A percentile compares a stretch with the other conserved stretches of the same genome.
These are phyloP conservation scores for Orchestia grillus DNA, from an alignment of 1,140 invertebrate species.

Conservation along the genomic window DNA sequence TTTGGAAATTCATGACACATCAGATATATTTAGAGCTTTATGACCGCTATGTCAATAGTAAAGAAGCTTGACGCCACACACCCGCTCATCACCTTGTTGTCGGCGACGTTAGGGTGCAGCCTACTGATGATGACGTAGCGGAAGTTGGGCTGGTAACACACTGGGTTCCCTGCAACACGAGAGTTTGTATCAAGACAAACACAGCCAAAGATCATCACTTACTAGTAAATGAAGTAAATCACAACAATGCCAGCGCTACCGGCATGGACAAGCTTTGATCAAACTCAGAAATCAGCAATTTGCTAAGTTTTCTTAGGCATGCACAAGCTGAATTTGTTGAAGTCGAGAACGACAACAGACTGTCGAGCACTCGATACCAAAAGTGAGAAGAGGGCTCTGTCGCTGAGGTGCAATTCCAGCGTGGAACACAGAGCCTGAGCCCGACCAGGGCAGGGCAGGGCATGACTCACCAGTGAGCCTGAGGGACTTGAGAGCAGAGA, in stretches of 20 bases:
- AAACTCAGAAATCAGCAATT: neutral
- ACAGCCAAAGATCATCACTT: neutral
- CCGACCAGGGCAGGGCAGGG: too few species aligned
- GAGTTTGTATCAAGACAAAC: neutral
- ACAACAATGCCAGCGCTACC: neutral
- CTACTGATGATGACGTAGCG: conserved; percentile 18
- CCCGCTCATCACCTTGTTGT: neutral
- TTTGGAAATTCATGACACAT: neutral
- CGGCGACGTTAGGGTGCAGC: neutral
- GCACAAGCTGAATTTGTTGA: neutral
- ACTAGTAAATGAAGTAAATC: neutral
- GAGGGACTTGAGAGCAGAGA: neutral
- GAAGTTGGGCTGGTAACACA: neutral
- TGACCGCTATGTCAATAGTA: neutral
- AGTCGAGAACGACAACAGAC: neutral
- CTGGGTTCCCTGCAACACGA: conserved; percentile 12
- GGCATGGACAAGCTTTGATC: neutral
- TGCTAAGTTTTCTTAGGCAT: neutral
- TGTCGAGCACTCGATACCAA: neutral
- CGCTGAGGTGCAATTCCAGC: neutral
- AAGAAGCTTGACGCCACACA: neutral
- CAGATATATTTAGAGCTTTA: neutral
- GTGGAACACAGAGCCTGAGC: neutral
- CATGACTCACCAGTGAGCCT: neutral
- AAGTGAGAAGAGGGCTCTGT: neutral